These are phyloP conservation scores for Spea multiplicata DNA, from an alignment of 2,113 vertebrate species.

Conservation along the genomic window DNA sequence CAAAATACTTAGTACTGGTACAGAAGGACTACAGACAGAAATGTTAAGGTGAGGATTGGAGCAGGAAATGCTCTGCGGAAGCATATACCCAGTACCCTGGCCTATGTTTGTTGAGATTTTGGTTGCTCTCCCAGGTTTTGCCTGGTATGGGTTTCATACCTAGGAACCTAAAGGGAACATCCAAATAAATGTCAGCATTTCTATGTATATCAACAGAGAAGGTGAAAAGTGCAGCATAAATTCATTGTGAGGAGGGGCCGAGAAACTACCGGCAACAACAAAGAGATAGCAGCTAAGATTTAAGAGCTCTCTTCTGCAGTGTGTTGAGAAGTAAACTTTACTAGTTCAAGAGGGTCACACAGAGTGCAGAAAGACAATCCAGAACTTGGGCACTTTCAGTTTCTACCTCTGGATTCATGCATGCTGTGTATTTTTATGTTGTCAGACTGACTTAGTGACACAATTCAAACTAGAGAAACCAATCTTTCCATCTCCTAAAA, in stretches of 20 bases:
- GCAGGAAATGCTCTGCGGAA: too few relatives aligned
- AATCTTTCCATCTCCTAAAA: background rate
- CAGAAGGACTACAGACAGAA: too few relatives aligned
- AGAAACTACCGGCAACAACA: slow-evolving; percentile 67
- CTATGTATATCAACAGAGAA: slow-evolving; percentile 75
- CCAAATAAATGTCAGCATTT: slow-evolving; percentile 65
- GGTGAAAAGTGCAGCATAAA: slow-evolving; percentile 78
- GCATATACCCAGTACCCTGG: too few relatives aligned
- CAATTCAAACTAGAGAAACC: too few relatives aligned
- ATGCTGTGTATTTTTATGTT: too few relatives aligned
- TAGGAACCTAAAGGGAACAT: too few relatives aligned
- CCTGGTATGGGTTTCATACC: too few relatives aligned
- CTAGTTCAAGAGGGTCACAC: slow-evolving; percentile 82
- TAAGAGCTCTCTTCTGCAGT: slow-evolving; percentile 74
- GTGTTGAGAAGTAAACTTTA: slow-evolving; percentile 71
- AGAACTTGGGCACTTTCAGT: slow-evolving; percentile 11
- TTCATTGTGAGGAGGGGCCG: slow-evolving; percentile 68
- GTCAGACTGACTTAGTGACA: too few relatives aligned
- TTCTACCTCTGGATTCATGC: background rate
- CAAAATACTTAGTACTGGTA: too few relatives aligned
- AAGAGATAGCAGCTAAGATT: slow-evolving; percentile 79
- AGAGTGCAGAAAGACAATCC: slow-evolving; percentile 74
- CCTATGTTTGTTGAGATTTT: too few relatives aligned
- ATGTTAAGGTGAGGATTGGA: too few relatives aligned
- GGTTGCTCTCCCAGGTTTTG: too few relatives aligned